Conservation (phyloP, 1,140 invertebrate genomes). For the Brachionus angularis region DNA sequence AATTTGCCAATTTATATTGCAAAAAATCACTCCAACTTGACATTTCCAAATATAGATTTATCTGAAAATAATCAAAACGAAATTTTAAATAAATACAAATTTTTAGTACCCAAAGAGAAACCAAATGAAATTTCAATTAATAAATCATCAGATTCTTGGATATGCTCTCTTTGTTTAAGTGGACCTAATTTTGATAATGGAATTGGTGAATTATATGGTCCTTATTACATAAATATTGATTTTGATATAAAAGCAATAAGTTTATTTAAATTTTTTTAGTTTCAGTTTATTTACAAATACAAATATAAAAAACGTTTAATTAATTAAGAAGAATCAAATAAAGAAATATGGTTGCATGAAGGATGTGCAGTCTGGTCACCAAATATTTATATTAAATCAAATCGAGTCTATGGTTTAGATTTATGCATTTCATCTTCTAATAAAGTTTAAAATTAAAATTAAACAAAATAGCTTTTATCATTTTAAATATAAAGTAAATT, state of each 20-base stretch:
- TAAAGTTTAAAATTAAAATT: neutral
- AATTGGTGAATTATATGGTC: conserved; percentile 21
- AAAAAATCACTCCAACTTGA: conserved; percentile 14
- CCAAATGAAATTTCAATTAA: neutral
- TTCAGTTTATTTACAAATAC: neutral
- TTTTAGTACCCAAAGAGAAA: neutral
- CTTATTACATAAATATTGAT: neutral
- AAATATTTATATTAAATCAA: neutral
- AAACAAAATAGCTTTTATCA: neutral
- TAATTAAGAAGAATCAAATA: no score
- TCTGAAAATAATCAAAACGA: neutral
- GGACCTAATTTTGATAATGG: neutral
- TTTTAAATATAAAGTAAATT: neutral
- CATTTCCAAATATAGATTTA: no score
- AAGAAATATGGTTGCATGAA: neutral
- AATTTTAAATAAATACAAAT: neutral
- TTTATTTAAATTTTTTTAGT: no score
- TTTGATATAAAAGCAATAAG: neutral
- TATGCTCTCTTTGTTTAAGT: neutral
- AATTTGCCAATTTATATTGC: neutral
- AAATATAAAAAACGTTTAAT: conserved; percentile 4
- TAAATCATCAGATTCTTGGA: neutral
- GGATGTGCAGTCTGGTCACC: neutral
- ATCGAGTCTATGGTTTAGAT: neutral
- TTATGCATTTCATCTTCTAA: no score